These are phyloP conservation scores for Protophormia terraenovae DNA, from an alignment of 2,888 invertebrate species.

Conservation along the genomic window DNA sequence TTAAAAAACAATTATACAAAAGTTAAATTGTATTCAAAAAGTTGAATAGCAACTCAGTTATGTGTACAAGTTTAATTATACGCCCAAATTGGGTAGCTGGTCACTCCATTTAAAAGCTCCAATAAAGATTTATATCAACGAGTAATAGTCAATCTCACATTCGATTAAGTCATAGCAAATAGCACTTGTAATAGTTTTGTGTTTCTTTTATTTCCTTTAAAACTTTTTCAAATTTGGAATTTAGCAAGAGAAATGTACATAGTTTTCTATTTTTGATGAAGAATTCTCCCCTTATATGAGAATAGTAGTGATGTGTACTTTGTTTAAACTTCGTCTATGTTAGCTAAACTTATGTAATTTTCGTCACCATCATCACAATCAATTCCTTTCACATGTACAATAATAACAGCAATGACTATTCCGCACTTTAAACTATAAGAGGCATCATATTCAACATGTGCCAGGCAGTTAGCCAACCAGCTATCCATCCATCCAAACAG, in stretches of 20 bases:
- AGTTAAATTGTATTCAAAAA: too few species aligned
- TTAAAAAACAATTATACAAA: too few species aligned
- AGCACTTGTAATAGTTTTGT: constrained; percentile 24
- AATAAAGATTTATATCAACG: neutral
- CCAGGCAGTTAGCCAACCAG: constrained; percentile 28
- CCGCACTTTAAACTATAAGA: neutral
- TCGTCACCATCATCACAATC: constrained; percentile 51
- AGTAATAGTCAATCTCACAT: neutral
- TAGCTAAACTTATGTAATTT: constrained; percentile 51
- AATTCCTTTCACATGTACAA: constrained; percentile 43
- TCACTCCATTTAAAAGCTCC: neutral
- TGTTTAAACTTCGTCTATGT: neutral
- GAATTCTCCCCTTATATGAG: neutral
- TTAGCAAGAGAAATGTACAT: neutral
- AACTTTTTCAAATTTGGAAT: constrained; percentile 12
- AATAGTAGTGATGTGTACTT: neutral
- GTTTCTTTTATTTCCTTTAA: neutral
- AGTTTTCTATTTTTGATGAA: neutral
- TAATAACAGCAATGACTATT: constrained; percentile 5
- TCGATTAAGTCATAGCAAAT: neutral
- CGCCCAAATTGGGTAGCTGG: too few species aligned
- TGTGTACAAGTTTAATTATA: too few species aligned
- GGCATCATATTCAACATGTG: constrained; percentile 63
- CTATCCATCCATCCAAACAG: constrained; percentile 1
- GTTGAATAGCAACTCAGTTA: too few species aligned